phyloP scores from a whole-genome alignment of 2,113 vertebrate species.

The Forbesichthys agassizii region DNA sequence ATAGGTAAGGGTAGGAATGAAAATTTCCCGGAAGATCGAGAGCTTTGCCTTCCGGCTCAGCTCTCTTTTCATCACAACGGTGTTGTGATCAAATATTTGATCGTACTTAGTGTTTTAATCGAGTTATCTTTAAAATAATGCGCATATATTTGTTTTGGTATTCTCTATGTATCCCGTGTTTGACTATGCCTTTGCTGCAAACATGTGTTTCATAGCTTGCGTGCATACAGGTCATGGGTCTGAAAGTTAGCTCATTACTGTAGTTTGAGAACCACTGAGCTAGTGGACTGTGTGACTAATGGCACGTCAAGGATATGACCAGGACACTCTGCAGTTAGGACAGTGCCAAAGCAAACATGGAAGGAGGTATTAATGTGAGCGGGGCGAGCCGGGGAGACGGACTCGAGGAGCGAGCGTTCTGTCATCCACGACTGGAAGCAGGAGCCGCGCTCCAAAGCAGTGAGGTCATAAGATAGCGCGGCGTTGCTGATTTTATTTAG shows the following conservation, averaged over 20 bases:
- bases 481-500: constrained; percentile 64
- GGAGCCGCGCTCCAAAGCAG: constrained; percentile 59
- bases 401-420: constrained; percentile 56
- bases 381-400: constrained; percentile 27
- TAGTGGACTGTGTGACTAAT: constrained; percentile 28
- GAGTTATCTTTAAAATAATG: no score
- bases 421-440: constrained; percentile 60
- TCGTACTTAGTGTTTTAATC: no score
- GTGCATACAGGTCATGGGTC: no score
- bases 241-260: neutral
- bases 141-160: no score
- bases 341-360: constrained; percentile 20
- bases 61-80: no score
- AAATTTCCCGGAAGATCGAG: no score
- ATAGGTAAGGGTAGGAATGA: no score
- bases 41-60: no score
- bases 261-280: constrained; percentile 12
- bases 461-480: constrained; percentile 69
- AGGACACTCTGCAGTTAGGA: constrained; percentile 30
- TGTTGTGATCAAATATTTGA: no score
- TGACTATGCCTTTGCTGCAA: no score
- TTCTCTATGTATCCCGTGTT: no score
- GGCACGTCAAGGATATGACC: constrained; percentile 35
- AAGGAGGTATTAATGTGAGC: constrained; percentile 13
- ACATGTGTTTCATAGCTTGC: no score